Evolutionary conservation across 1,140 invertebrate species (phyloP), one percentile per base, ranked within the genome.

Genomic region (Lamellibrachia luymesi): DNA sequence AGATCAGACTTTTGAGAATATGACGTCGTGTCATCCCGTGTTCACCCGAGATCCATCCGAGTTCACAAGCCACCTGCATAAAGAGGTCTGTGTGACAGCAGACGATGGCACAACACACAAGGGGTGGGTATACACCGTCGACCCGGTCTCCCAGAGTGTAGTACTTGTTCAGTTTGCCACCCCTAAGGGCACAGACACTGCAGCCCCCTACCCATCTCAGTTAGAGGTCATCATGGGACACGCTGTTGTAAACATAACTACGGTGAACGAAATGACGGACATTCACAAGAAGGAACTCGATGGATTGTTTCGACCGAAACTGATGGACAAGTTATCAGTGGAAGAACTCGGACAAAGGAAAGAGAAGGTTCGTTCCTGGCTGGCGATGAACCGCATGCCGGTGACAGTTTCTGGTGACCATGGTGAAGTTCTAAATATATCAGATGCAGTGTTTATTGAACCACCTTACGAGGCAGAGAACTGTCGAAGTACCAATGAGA

Each of bases 401-500:
- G 95, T 96, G 10, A 93, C 93, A 27, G 52, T 92, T 56, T 94
- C 95, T 22, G 92, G 92, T 10, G 94, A 94, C 91, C 93, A 91
- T 2, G 2, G 51, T 51, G 95, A 95, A 92, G 92, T 94, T 27
- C 92, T 96, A 50, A 94, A 92, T 22, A 94, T 96, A 90, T 94
- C 96, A 90, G 95, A 95, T 94, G 95, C 95, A 51, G 91, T 96
- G 50, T 94, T 94, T 89, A 94, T 96, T 51, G 93, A 95, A 51
- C 95, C 96, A 90, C 96, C 96, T n/a, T 96, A 96, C 92, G 94
- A 93, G 52, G 92, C 94, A 90, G 94, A 95, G 5, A 95, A 95
- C 91, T 96, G 96, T 94, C 92, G 94, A 0, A 95, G 96, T 92
- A 95, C 95, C 10, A 96, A 96, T 95, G 95, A 95, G 94, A 96